phyloP scores from a whole-genome alignment of 2,797 vertebrate genomes.

The Semotilus atromaculatus region DNA sequence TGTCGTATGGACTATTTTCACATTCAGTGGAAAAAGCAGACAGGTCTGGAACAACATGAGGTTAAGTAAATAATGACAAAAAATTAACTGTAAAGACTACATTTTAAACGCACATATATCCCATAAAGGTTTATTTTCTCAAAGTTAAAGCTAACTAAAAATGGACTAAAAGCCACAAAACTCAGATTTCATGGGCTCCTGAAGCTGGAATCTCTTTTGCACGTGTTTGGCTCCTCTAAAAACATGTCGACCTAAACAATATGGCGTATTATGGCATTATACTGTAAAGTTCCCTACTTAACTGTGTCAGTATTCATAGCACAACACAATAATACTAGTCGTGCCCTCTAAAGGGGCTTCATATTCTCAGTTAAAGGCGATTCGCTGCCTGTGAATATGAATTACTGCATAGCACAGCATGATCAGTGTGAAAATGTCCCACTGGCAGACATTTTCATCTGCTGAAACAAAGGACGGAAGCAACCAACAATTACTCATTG shows the following conservation, averaged over 20 bases:
- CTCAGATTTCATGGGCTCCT: neutral
- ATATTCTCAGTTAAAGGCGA: slow-evolving; percentile 16
- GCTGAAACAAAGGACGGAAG: slow-evolving; percentile 26
- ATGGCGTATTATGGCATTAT: neutral
- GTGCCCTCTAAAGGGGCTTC: neutral
- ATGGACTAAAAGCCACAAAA: neutral
- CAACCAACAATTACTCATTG: slow-evolving; percentile 35
- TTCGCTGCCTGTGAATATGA: neutral
- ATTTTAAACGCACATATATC: neutral
- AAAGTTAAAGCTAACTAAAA: neutral
- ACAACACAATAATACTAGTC: neutral
- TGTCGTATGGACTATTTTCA: neutral
- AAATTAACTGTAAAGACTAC: neutral
- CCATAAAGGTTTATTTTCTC: neutral
- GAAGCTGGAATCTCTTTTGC: neutral
- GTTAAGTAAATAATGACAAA: neutral
- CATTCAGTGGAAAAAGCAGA: neutral
- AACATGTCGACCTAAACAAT: neutral
- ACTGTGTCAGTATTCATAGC: slow-evolving; percentile 7
- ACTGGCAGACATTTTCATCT: slow-evolving; percentile 36
- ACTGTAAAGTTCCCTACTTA: neutral
- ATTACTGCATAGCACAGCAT: slow-evolving; percentile 1
- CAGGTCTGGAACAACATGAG: neutral
- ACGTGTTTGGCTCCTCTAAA: neutral
- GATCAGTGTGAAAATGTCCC: slow-evolving; percentile 39